Conservation (phyloP, 2,797 vertebrate species). For the Novumbra hubbsi region DNA sequence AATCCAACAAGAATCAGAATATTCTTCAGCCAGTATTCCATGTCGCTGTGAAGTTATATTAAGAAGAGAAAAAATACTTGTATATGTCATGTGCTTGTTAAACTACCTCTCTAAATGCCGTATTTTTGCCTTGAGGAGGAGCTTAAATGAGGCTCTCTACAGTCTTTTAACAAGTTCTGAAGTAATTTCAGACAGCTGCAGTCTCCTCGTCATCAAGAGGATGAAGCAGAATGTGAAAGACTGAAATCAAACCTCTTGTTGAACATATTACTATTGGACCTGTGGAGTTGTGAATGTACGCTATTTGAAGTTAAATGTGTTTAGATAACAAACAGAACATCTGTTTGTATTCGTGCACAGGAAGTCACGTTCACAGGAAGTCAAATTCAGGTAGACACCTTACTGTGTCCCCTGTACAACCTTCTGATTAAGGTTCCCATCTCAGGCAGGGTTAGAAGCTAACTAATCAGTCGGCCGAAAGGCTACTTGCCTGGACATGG, state of each 20-base stretch:
- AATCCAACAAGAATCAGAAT: neutral
- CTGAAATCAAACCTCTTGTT: neutral
- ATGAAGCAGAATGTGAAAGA: neutral
- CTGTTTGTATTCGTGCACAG: too few species aligned
- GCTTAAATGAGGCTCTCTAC: too few species aligned
- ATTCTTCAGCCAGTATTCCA: neutral
- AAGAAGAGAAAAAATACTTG: neutral
- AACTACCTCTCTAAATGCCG: neutral
- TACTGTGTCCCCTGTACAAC: too few species aligned
- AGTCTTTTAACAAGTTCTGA: neutral
- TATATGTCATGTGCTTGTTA: neutral
- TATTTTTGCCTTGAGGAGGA: neutral
- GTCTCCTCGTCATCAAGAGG: neutral
- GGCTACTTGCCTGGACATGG: too few species aligned
- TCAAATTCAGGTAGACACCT: too few species aligned
- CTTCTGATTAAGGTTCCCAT: too few species aligned
- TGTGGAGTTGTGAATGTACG: too few species aligned
- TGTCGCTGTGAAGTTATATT: neutral
- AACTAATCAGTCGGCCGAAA: too few species aligned
- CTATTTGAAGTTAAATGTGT: too few species aligned
- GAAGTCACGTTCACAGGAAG: too few species aligned
- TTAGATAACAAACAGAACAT: too few species aligned
- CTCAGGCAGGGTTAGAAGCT: too few species aligned
- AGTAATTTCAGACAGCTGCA: neutral
- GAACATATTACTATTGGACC: neutral